Evolutionary conservation across 2,888 invertebrate genomes (phyloP), one percentile per base, ranked within the genome.

Genomic region (Stenurella melanura): DNA sequence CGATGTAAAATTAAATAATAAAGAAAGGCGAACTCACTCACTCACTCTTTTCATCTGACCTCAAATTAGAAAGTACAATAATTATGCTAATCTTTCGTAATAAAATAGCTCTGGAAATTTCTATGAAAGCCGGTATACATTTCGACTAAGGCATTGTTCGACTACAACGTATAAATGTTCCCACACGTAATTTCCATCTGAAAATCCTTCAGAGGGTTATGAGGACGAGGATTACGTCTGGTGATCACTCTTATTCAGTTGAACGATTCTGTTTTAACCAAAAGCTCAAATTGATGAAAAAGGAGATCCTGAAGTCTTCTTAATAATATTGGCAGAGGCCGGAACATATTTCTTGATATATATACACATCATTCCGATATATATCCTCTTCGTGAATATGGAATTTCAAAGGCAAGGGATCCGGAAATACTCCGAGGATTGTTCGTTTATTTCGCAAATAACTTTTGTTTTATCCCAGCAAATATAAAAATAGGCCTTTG

Each of bases 281-380:
- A 7, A 50, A 50, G 58, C 21, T 58, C 15, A 21, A 18, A 58
- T 58, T 58, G 58, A 58, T 57, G 57, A 57, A 57, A 57, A 42
- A 42, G 3, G 57, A 57, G 11, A 57, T 57, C 7, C 12, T 57
- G 57, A 57, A 57, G 18, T 57, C n/a, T 57, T 57, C 18, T 10
- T 57, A 57, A 57, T 15, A 57, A 57, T 57, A 21, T 18, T 15
- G 57, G 11, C 58, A 21, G 15, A 57, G 21, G 58, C 58, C 18
- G 58, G 21, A 58, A 19, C 19, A 21, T 19, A 21, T 58, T 21
- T 12, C 58, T 58, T 58, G 58, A 19, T 21, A 17, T 54, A 17
- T 54, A 54, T 34, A 21, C 7, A 58, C 58, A 21, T 58, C 58
- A 19, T 58, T 58, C 21, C 21, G 58, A 58, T 21, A 21, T 58